These are phyloP conservation scores for Pseudoips prasinana DNA, from an alignment of 2,888 invertebrate genomes.

Conservation along the genomic window DNA sequence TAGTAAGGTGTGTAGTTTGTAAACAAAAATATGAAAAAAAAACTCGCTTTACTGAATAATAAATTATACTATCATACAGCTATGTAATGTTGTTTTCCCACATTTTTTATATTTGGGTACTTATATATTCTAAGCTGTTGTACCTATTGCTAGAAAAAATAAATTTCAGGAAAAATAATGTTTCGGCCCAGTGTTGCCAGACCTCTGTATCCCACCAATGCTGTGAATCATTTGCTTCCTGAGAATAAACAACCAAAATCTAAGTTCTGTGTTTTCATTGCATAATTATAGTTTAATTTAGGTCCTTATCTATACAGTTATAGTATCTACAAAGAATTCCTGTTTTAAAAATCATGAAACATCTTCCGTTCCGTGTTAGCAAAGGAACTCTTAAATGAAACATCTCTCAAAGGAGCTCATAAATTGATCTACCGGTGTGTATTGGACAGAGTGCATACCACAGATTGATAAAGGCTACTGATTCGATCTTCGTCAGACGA, in stretches of 20 bases:
- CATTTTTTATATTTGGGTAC: constrained; percentile 75
- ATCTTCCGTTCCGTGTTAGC: too few relatives aligned
- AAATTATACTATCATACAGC: constrained; percentile 63
- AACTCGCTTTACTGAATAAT: constrained; percentile 75
- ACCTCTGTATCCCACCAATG: constrained; percentile 80
- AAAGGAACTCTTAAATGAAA: too few relatives aligned
- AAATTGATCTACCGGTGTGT: too few relatives aligned
- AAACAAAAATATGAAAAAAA: constrained; percentile 55
- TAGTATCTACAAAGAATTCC: too few relatives aligned
- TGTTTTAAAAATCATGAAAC: too few relatives aligned
- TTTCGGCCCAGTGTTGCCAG: constrained; percentile 76
- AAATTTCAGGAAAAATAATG: constrained; percentile 64
- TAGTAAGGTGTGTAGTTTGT: constrained; percentile 77
- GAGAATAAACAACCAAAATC: constrained; percentile 80
- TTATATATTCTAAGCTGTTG: constrained; percentile 74
- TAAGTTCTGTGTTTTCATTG: constrained; percentile 43
- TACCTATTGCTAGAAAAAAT: constrained; percentile 63
- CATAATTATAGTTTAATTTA: not conserved
- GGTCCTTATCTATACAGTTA: too few relatives aligned
- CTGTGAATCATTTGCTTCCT: constrained; percentile 82
- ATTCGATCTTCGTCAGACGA: too few relatives aligned
- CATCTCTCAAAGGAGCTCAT: too few relatives aligned
- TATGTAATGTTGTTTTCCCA: constrained; percentile 71
- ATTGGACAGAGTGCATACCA: too few relatives aligned
- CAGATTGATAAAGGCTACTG: too few relatives aligned